phyloP scores from a whole-genome alignment of 2,888 invertebrate genomes.

The Drosophila monieri region DNA sequence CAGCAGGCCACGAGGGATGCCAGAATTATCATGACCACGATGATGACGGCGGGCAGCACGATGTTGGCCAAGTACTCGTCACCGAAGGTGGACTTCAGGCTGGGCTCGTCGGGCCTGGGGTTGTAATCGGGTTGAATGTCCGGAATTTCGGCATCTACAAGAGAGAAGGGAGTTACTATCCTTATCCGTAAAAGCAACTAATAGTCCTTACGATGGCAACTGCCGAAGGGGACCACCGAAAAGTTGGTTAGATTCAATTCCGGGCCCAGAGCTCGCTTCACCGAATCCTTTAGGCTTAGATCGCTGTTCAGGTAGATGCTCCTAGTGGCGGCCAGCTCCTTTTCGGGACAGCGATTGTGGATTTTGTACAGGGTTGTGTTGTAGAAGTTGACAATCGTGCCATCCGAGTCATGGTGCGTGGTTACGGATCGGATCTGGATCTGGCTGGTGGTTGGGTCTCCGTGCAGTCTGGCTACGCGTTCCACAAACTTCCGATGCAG shows the following conservation, averaged over 20 bases:
- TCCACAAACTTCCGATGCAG: conserved; percentile 92
- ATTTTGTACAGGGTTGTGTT: conserved; percentile 87
- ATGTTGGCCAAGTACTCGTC: conserved; percentile 92
- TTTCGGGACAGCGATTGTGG: conserved; percentile 88
- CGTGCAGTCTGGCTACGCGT: conserved; percentile 90
- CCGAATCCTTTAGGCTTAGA: conserved; percentile 84
- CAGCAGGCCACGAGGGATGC: conserved; percentile 95
- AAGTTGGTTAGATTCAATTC: conserved; percentile 87
- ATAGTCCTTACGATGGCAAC: conserved; percentile 85
- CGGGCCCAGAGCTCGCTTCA: conserved; percentile 86
- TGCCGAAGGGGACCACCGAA: conserved; percentile 85
- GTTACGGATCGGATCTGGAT: conserved; percentile 90
- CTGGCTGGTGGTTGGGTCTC: conserved; percentile 89
- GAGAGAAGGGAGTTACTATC: neutral
- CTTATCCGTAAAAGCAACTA: neutral
- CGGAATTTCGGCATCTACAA: conserved; percentile 64
- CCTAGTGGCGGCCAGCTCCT: conserved; percentile 90
- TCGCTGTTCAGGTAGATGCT: conserved; percentile 89
- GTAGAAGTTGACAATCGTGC: conserved; percentile 90
- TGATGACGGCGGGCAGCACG: conserved; percentile 94
- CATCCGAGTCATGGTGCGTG: conserved; percentile 84
- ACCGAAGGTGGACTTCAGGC: conserved; percentile 84
- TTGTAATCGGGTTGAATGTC: conserved; percentile 79
- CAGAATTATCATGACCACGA: conserved; percentile 93
- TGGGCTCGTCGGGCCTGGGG: conserved; percentile 77